A percentile compares a stretch with the other conserved stretches of the same genome.
phyloP scores from a whole-genome alignment of 1,140 invertebrate genomes.

The Drepana arcuata region DNA sequence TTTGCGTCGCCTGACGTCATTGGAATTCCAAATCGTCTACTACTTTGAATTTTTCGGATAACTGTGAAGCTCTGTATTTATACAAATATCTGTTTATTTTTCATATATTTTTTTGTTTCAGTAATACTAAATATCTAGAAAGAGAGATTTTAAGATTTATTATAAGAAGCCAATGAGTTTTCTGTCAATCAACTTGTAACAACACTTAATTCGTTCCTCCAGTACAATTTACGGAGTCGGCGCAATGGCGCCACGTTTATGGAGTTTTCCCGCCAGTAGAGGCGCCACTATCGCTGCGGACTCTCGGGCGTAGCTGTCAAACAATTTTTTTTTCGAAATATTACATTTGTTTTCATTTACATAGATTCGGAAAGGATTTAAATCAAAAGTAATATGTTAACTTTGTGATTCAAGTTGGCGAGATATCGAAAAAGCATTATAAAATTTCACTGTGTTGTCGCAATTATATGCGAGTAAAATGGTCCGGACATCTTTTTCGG shows the following conservation, averaged over 20 bases:
- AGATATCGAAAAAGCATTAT: no score
- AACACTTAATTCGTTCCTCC: slow-evolving; percentile 15
- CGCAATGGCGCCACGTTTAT: slow-evolving; percentile 26
- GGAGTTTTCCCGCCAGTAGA: slow-evolving; percentile 36
- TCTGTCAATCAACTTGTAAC: slow-evolving; percentile 3
- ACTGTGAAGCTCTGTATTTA: no score
- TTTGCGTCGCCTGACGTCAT: slow-evolving; percentile 1
- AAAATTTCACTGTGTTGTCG: no score
- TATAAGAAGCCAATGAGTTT: slow-evolving; percentile 7
- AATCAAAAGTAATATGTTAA: no score
- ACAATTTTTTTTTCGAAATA: slow-evolving; percentile 21
- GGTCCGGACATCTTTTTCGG: slow-evolving; percentile 13
- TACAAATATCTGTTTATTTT: no score
- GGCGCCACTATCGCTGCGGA: slow-evolving; percentile 45
- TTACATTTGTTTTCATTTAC: slow-evolving; percentile 2
- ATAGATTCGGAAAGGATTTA: neutral
- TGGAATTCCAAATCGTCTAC: slow-evolving; percentile 9
- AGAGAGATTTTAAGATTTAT: no score
- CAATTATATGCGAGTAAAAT: no score
- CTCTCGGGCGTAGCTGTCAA: slow-evolving; percentile 56
- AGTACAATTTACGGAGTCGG: slow-evolving; percentile 34
- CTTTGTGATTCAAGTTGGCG: no score
- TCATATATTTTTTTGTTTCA: no score
- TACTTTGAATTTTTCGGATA: no score
- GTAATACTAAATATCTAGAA: no score